Evolutionary conservation across 2,888 invertebrate species (phyloP).

Genomic region (Erannis defoliaria): DNA sequence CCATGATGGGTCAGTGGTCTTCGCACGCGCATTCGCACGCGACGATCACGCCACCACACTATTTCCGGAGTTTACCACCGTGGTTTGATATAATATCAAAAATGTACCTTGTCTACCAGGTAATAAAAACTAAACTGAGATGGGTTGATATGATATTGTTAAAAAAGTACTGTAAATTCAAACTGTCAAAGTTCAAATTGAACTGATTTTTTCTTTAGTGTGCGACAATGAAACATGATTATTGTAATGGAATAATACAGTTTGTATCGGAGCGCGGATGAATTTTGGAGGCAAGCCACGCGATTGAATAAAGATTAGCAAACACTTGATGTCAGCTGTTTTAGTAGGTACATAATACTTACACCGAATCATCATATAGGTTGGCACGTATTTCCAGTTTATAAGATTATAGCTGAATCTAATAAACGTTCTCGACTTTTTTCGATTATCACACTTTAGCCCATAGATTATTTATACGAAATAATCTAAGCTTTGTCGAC

Average conservation of each 20-base stretch:
- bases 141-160: background rate
- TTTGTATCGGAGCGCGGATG: conserved; percentile 39
- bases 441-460: no score
- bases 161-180: conserved; percentile 50
- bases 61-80: conserved; percentile 58
- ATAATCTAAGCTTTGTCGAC: no score
- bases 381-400: background rate
- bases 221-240: conserved; percentile 32
- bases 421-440: background rate
- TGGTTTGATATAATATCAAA: conserved; percentile 45
- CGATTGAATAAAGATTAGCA: conserved; percentile 43
- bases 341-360: no score
- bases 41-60: conserved; percentile 76
- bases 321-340: conserved; percentile 49
- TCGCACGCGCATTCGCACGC: conserved; percentile 62
- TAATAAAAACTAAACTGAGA: conserved; percentile 1
- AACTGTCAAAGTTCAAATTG: conserved; percentile 47
- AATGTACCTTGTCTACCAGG: conserved; percentile 39
- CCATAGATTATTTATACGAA: no score
- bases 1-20: conserved; percentile 74
- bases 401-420: background rate
- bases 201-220: conserved; percentile 26
- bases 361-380: background rate
- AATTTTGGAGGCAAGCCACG: conserved; percentile 61
- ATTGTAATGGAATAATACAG: conserved; percentile 32